A percentile compares a stretch with the other conserved stretches of the same genome.
These are phyloP conservation scores for Hystrix cristata DNA, from an alignment of 2,113 vertebrate species.

Conservation along the genomic window DNA sequence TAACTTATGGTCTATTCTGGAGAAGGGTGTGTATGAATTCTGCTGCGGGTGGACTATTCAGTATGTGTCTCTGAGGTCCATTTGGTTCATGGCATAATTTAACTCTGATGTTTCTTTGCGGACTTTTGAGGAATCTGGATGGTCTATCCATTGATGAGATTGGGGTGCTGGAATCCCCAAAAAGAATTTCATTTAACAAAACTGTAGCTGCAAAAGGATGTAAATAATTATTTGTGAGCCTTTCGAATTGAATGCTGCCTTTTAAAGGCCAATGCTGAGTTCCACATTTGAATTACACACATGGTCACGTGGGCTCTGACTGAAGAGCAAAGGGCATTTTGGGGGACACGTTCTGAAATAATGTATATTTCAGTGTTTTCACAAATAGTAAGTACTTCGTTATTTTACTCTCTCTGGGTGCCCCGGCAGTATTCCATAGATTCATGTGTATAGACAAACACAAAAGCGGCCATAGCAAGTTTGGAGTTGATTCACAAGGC, in stretches of 20 bases:
- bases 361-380: not conserved
- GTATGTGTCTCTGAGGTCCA: not conserved
- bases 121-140: no score
- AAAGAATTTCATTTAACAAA: not conserved
- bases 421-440: not conserved
- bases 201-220: not conserved
- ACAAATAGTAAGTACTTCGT: not conserved
- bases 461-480: not conserved
- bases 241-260: not conserved
- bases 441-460: not conserved
- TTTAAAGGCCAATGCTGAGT: slow-evolving; percentile 38
- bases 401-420: not conserved
- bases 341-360: not conserved
- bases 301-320: not conserved
- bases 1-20: not conserved
- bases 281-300: slow-evolving; percentile 14
- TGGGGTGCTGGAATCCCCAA: not conserved
- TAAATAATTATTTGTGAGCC: not conserved
- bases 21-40: not conserved
- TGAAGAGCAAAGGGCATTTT: not conserved
- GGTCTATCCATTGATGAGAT: not conserved
- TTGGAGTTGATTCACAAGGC: not conserved
- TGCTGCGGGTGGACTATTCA: not conserved
- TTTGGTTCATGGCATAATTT: not conserved
- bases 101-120: not conserved